phyloP scores from a whole-genome alignment of 2,113 vertebrate species.

The Neodontobutis hainanensis region DNA sequence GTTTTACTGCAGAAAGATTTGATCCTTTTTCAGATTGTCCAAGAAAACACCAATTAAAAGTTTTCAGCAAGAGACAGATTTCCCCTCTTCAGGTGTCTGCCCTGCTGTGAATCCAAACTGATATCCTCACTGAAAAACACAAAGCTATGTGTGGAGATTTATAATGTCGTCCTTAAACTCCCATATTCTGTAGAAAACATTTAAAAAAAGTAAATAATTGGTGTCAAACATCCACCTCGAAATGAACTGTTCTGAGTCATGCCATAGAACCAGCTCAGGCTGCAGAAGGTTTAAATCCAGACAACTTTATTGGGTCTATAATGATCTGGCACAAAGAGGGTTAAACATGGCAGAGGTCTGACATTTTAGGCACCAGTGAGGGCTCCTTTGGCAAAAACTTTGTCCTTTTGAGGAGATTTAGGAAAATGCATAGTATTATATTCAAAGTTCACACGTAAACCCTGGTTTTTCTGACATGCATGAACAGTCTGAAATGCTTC shows the following conservation, averaged over 20 bases:
- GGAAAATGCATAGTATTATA: conserved; percentile 52
- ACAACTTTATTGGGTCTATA: conserved; percentile 75
- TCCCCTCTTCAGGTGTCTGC: not conserved
- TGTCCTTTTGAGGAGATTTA: conserved; percentile 47
- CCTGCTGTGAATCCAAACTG: conserved; percentile 28
- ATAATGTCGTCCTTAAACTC: too few species aligned
- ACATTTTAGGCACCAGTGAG: conserved; percentile 71
- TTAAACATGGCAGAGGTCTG: conserved; percentile 62
- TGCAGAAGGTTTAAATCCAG: conserved; percentile 58
- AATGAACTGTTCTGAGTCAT: conserved; percentile 4
- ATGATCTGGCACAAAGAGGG: conserved; percentile 63
- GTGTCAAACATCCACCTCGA: conserved; percentile 2
- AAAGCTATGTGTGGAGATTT: not conserved
- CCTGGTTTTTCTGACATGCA: conserved; percentile 58
- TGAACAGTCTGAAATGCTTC: conserved; percentile 34
- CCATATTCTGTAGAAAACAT: too few species aligned
- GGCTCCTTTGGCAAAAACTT: conserved; percentile 68
- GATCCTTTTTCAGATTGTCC: not conserved
- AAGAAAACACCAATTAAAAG: not conserved
- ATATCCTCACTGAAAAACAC: not conserved
- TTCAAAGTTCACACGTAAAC: conserved; percentile 49
- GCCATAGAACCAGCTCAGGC: conserved; percentile 70
- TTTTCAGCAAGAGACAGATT: not conserved
- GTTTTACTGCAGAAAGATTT: not conserved
- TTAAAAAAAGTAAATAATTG: too few species aligned